Evolutionary conservation across 2,797 vertebrate genomes (phyloP), one percentile per base, ranked within the genome.

Genomic region (Zenarchopterus dispar): DNA sequence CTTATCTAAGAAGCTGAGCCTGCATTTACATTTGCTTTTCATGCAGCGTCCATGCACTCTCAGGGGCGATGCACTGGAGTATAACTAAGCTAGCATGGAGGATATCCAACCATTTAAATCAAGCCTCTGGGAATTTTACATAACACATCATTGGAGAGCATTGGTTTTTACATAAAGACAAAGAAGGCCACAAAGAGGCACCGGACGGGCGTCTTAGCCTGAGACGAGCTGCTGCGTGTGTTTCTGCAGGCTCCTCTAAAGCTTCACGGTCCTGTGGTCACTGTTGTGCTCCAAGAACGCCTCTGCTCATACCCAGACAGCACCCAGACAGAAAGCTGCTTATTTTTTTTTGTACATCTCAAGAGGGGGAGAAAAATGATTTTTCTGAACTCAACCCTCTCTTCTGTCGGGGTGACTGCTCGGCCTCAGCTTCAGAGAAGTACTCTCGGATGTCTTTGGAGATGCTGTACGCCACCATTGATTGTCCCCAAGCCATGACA

Each of bases 61-160:
- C 68, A 79, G 90, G 87, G 84, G 67, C 84, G 92, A 93, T 93
- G 91, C 93, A 94, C 85, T 94, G 91, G 90, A 94, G 91, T 93
- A 94, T 93, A 93, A 93, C 93, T 94, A 94, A 94, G 93, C 93
- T 93, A 93, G 93, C 91, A 92, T 91, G 91, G 82, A 92, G 93
- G 89, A 93, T 93, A 94, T 94, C 91, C 91, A 89, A 76, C 89
- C 91, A 92, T 93, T 93, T 93, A 92, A 92, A 93, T 92, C 91
- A 89, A 89, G 91, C 92, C 91, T 82, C 81, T 83, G 88, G 86
- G 86, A 91, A 90, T 93, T 94, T 93, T 94, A 94, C 93, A 94
- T 94, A 94, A 93, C 92, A 93, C 93, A 93, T 93, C 91, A 94
- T 93, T 88, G 89, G 85, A 85, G 69, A 89, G 86, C 91, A 92